Conservation (phyloP, 2,888 invertebrate genomes). For the Dolomedes plantarius region DNA sequence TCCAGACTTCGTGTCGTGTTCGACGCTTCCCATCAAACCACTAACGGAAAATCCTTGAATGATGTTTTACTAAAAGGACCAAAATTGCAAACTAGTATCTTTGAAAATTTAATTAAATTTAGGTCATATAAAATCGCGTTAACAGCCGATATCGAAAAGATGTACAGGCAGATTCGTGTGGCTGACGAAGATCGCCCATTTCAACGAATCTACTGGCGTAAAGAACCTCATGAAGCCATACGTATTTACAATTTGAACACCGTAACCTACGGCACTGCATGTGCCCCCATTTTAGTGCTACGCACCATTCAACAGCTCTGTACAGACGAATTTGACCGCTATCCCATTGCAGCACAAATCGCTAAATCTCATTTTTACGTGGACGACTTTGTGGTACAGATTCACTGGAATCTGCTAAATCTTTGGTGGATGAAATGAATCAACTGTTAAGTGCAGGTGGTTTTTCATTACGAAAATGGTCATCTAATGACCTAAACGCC, state of each 20-base stretch:
- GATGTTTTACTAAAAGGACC: too few relatives aligned
- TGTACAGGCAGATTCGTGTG: slow-evolving; percentile 76
- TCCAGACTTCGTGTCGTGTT: too few relatives aligned
- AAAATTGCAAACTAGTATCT: slow-evolving; percentile 76
- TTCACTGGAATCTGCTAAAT: too few relatives aligned
- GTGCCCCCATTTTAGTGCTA: too few relatives aligned
- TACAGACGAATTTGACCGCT: not conserved
- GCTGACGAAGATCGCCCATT: slow-evolving; percentile 73
- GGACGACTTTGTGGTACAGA: too few relatives aligned
- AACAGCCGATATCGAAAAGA: too few relatives aligned
- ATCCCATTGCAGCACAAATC: not conserved
- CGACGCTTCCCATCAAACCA: too few relatives aligned
- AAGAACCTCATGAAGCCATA: slow-evolving; percentile 70
- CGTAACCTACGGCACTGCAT: not conserved
- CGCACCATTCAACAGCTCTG: not conserved
- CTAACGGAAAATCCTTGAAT: too few relatives aligned
- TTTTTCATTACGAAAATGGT: too few relatives aligned
- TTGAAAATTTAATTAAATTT: slow-evolving; percentile 75
- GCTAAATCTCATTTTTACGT: not conserved
- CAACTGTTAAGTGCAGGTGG: too few relatives aligned
- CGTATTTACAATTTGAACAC: slow-evolving; percentile 62
- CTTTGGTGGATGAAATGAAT: too few relatives aligned
- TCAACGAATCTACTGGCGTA: slow-evolving; percentile 76
- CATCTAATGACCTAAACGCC: too few relatives aligned
- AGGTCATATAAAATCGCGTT: slow-evolving; percentile 74